Percentiles rank a stretch among this genome's conserved stretches.
Conservation (phyloP, 2,888 invertebrate species). For the Polyommatus icarus region DNA sequence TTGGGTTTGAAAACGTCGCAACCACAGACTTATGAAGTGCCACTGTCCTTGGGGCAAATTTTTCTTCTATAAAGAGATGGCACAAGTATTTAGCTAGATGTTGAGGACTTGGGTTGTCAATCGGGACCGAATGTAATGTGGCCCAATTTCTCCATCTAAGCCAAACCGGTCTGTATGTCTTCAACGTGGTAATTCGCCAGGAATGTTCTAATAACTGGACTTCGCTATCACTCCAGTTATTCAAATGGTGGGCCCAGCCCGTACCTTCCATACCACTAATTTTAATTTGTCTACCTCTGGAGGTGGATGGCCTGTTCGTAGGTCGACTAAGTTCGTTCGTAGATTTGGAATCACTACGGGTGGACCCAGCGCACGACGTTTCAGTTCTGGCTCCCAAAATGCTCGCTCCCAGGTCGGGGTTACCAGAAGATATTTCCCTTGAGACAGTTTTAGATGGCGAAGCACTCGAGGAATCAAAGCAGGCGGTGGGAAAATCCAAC, state of each 20-base stretch:
- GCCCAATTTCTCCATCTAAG: not conserved
- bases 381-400: not conserved
- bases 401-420: not conserved
- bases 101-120: not conserved
- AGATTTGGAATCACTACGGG: not conserved
- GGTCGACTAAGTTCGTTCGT: not conserved
- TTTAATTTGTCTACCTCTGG: not conserved
- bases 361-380: not conserved
- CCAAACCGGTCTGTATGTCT: not conserved
- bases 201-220: not conserved
- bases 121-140: not conserved
- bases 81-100: not conserved
- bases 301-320: not conserved
- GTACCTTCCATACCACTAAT: not conserved
- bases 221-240: not conserved
- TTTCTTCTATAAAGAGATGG: not conserved
- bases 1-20: not conserved
- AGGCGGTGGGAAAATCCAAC: not conserved
- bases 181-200: not conserved
- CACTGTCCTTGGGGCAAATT: not conserved
- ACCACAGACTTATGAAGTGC: not conserved
- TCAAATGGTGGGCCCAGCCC: not conserved
- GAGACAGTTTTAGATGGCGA: not conserved
- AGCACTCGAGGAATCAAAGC: not conserved
- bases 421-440: not conserved